These are phyloP conservation scores for Lytechinus variegatus DNA, from an alignment of 35 echinoderm and acorn worm genomes.

Conservation along the genomic window DNA sequence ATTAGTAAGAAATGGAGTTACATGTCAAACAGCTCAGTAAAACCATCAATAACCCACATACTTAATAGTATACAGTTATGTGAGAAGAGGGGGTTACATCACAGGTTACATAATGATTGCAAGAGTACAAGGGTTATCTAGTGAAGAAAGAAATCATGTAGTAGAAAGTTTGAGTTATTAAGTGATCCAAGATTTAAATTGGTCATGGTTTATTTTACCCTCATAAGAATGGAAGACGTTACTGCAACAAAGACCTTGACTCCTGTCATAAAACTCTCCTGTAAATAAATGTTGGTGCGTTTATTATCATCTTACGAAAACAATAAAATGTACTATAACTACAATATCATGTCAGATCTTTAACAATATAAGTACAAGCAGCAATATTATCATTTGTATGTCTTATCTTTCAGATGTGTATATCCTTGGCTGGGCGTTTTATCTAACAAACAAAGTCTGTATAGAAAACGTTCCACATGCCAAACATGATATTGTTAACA, in stretches of 20 bases:
- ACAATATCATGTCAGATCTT: neutral
- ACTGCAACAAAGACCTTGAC: constrained; percentile 78
- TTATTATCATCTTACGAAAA: neutral
- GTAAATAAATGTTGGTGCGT: constrained; percentile 11
- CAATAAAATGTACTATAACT: neutral
- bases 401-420: neutral
- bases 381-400: neutral
- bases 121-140: too few species aligned
- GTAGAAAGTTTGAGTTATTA: too few species aligned
- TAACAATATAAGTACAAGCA: neutral
- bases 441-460: too few species aligned
- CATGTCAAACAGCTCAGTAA: neutral
- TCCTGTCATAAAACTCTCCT: constrained; percentile 84
- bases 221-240: constrained; percentile 66
- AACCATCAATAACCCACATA: neutral
- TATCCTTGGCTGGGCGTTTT: too few species aligned
- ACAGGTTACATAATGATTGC: too few species aligned
- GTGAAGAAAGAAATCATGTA: neutral
- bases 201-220: constrained; percentile 55
- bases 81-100: too few species aligned
- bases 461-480: too few species aligned
- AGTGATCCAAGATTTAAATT: too few species aligned
- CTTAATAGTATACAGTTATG: too few species aligned
- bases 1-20: neutral
- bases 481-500: too few species aligned